phyloP scores from a whole-genome alignment of 2,888 invertebrate genomes.

The Polymixis lichenea region DNA sequence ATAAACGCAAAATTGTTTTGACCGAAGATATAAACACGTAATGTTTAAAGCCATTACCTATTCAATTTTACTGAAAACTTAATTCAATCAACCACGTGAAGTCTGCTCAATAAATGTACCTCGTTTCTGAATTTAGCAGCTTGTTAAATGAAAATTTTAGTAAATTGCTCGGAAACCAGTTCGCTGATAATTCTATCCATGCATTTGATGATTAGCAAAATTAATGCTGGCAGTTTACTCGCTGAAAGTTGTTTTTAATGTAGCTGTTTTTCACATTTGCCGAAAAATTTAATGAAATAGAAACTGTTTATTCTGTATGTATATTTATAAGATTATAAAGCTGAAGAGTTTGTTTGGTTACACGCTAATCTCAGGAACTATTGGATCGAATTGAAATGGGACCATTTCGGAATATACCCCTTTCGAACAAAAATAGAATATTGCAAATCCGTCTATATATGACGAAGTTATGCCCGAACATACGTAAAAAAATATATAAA shows the following conservation, averaged over 20 bases:
- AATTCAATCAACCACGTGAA: conserved; percentile 33
- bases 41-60: conserved; percentile 26
- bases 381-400: too few relatives aligned
- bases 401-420: too few relatives aligned
- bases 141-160: conserved; percentile 53
- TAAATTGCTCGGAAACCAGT: conserved; percentile 27
- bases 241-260: not conserved
- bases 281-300: too few relatives aligned
- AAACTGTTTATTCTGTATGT: too few relatives aligned
- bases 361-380: too few relatives aligned
- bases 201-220: conserved; percentile 33
- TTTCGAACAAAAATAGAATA: too few relatives aligned
- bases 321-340: too few relatives aligned
- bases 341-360: too few relatives aligned
- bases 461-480: too few relatives aligned
- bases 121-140: conserved; percentile 31
- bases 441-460: too few relatives aligned
- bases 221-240: conserved; percentile 5
- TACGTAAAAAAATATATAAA: too few relatives aligned
- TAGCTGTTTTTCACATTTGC: not conserved
- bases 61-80: conserved; percentile 15
- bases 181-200: conserved; percentile 10
- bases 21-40: not conserved
- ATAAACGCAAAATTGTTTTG: not conserved
- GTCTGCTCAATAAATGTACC: conserved; percentile 26